Conservation (phyloP, 2,797 vertebrate species). For the Synaphobranchus kaupii region DNA sequence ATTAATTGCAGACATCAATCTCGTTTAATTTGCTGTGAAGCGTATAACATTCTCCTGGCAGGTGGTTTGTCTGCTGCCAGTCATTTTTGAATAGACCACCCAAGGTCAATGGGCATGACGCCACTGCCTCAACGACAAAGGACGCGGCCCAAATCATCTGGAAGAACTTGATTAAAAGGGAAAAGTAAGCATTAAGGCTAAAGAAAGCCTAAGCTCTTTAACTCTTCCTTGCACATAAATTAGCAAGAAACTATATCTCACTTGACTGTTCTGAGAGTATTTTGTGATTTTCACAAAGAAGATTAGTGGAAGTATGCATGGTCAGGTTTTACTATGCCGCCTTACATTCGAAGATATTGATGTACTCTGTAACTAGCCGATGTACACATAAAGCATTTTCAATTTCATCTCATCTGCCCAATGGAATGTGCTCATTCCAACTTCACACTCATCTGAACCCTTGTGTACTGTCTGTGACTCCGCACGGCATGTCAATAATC, state of each 20-base stretch:
- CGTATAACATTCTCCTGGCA: neutral
- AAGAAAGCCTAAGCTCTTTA: slow-evolving; percentile 83
- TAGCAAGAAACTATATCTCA: slow-evolving; percentile 80
- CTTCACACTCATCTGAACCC: neutral
- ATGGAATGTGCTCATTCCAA: neutral
- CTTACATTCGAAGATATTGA: neutral
- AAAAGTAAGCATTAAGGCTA: slow-evolving; percentile 75
- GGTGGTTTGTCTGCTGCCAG: neutral
- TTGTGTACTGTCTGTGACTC: neutral
- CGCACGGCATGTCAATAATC: neutral
- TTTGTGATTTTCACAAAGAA: slow-evolving; percentile 84
- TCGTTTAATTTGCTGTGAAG: neutral
- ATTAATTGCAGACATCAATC: neutral
- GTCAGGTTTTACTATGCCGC: slow-evolving; percentile 67
- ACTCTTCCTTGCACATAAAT: slow-evolving; percentile 86
- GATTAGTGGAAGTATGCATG: slow-evolving; percentile 79
- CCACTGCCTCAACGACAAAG: slow-evolving; percentile 36
- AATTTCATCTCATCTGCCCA: neutral
- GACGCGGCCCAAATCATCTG: slow-evolving; percentile 32
- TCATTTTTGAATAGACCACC: neutral
- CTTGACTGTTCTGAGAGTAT: slow-evolving; percentile 75
- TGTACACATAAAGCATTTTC: neutral
- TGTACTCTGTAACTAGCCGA: neutral
- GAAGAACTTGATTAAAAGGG: slow-evolving; percentile 70
- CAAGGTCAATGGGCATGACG: slow-evolving; percentile 19